These are phyloP conservation scores for Geococcyx californianus DNA, from an alignment of 2,113 vertebrate genomes.

Conservation along the genomic window DNA sequence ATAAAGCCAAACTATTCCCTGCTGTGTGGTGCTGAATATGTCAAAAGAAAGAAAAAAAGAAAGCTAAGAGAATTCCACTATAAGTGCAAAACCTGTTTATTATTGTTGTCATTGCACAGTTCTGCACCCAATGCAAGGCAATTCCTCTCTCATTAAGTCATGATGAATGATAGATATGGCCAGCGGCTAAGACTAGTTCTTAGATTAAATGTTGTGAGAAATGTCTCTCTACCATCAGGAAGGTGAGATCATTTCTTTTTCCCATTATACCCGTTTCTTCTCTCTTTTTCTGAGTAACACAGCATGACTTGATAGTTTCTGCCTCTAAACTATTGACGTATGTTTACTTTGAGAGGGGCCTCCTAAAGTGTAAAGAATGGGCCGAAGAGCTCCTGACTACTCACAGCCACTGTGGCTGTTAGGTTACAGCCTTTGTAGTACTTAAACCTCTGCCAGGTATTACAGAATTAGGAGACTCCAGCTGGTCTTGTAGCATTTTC, in stretches of 20 bases:
- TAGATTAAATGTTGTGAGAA: constrained; percentile 63
- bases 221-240: constrained; percentile 36
- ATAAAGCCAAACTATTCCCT: constrained; percentile 6
- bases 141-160: constrained; percentile 39
- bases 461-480: background rate
- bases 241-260: constrained; percentile 67
- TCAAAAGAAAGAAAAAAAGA: background rate
- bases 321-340: constrained; percentile 56
- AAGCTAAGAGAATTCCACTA: background rate
- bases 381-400: constrained; percentile 23
- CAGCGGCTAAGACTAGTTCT: constrained; percentile 11
- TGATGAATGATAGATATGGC: constrained; percentile 55
- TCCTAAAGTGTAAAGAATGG: constrained; percentile 66
- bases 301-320: constrained; percentile 66
- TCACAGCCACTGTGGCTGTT: background rate
- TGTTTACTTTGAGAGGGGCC: constrained; percentile 58
- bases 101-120: constrained; percentile 5
- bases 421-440: background rate
- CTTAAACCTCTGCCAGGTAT: constrained; percentile 38
- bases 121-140: background rate
- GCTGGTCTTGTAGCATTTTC: background rate
- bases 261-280: constrained; percentile 48
- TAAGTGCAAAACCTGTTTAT: constrained; percentile 31
- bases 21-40: background rate
- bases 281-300: constrained; percentile 45